Conservation (phyloP, 2,888 invertebrate genomes). For the Drosophila mettleri region DNA sequence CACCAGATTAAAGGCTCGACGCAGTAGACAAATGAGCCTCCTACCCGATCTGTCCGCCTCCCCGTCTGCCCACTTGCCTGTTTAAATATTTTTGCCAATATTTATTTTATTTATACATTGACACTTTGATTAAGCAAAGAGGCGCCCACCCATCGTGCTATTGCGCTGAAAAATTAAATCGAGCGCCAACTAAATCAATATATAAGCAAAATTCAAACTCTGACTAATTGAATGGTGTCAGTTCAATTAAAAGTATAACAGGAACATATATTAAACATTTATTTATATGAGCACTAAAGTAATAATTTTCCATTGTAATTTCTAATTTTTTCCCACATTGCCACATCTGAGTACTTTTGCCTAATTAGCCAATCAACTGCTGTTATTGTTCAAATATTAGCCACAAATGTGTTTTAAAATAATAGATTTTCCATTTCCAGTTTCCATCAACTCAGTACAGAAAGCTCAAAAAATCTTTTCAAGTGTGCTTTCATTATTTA, state of each 20-base stretch:
- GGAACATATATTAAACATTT: not conserved
- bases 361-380: not conserved
- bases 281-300: not conserved
- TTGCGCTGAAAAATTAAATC: constrained; percentile 20
- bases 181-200: constrained; percentile 9
- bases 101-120: constrained; percentile 69
- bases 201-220: constrained; percentile 4
- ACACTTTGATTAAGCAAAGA: constrained; percentile 46
- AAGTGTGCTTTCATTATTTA: too few species aligned
- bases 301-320: not conserved
- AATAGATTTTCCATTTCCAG: not conserved
- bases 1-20: constrained; percentile 70
- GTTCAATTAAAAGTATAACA: not conserved
- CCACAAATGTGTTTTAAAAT: not conserved
- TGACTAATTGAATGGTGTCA: constrained; percentile 3
- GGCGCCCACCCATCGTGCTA: constrained; percentile 13
- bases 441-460: not conserved
- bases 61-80: not conserved
- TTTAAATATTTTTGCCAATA: constrained; percentile 48
- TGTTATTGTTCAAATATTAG: not conserved
- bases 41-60: constrained; percentile 1
- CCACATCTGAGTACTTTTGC: not conserved
- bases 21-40: constrained; percentile 65
- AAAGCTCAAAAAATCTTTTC: not conserved
- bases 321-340: not conserved